Conservation (phyloP, 1,140 invertebrate species). For the Archivesica marissinica region DNA sequence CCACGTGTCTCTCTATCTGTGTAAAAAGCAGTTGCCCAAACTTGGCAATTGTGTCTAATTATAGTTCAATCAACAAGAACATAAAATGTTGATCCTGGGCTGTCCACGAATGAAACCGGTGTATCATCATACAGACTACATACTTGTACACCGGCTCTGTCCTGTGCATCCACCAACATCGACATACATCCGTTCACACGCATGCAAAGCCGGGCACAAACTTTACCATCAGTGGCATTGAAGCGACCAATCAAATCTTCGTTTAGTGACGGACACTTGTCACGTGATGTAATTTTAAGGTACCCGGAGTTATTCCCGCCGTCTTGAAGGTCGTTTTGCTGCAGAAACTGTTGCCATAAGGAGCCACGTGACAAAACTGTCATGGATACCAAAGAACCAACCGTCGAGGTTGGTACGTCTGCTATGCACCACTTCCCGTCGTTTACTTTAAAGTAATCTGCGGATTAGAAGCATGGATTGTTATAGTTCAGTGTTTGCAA, state of each 20-base stretch:
- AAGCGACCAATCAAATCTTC: conserved; percentile 46
- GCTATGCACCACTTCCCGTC: conserved; percentile 18
- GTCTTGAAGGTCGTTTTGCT: conserved; percentile 15
- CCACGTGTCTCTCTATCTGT: too few species aligned
- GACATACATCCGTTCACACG: conserved; percentile 46
- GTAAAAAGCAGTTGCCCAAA: too few species aligned
- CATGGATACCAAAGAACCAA: conserved; percentile 23
- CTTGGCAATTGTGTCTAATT: too few species aligned
- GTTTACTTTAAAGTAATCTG: conserved; percentile 22
- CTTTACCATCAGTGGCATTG: conserved; percentile 43
- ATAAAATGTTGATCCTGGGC: conserved; percentile 28
- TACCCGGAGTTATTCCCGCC: conserved; percentile 18
- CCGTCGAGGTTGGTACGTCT: not conserved
- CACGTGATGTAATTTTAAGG: conserved; percentile 20
- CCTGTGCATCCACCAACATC: not conserved
- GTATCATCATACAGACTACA: conserved; percentile 49
- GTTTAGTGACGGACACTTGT: conserved; percentile 23
- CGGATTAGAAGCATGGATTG: not conserved
- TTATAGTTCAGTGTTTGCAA: too few species aligned
- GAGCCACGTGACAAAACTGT: conserved; percentile 38
- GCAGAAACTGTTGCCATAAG: conserved; percentile 43
- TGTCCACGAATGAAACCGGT: conserved; percentile 28
- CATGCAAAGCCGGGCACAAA: conserved; percentile 58
- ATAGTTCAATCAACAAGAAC: conserved; percentile 18
- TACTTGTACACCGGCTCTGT: not conserved